These are phyloP conservation scores for Calephelis perditalis DNA, from an alignment of 2,888 invertebrate species.

Conservation along the genomic window DNA sequence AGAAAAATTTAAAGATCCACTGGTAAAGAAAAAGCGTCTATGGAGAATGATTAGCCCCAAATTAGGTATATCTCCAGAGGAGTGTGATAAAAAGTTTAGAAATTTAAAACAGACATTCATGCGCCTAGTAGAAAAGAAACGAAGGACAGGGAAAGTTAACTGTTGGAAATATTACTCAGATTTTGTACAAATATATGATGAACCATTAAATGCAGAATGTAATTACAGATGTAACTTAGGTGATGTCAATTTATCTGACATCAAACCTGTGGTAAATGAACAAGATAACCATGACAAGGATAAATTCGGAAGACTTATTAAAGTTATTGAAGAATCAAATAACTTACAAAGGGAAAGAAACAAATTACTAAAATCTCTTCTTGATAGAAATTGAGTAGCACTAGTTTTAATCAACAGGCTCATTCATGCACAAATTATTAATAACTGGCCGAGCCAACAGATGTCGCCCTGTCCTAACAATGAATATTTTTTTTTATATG, in stretches of 20 bases:
- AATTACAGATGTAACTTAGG: slow-evolving; percentile 35
- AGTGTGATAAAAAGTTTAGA: slow-evolving; percentile 63
- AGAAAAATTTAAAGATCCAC: slow-evolving; percentile 53
- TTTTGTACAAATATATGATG: slow-evolving; percentile 60
- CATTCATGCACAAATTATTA: no score
- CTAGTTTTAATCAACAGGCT: no score
- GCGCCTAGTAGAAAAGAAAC: slow-evolving; percentile 50
- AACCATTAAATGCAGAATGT: slow-evolving; percentile 28
- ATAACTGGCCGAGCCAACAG: not conserved
- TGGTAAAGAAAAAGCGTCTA: slow-evolving; percentile 54
- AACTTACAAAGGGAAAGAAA: slow-evolving; percentile 62
- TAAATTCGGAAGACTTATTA: slow-evolving; percentile 52
- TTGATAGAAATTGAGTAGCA: slow-evolving; percentile 40
- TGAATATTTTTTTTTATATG: no score
- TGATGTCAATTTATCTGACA: slow-evolving; percentile 42
- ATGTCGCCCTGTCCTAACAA: no score
- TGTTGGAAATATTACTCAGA: slow-evolving; percentile 63
- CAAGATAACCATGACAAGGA: slow-evolving; percentile 45
- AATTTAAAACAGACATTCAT: slow-evolving; percentile 67
- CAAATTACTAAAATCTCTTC: slow-evolving; percentile 53
- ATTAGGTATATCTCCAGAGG: slow-evolving; percentile 53
- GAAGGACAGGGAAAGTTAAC: slow-evolving; percentile 46
- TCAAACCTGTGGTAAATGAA: slow-evolving; percentile 41
- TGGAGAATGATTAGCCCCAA: slow-evolving; percentile 45
- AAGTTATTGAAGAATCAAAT: slow-evolving; percentile 58